Evolutionary conservation across 1,140 invertebrate genomes (phyloP), one percentile per base, ranked within the genome.

Genomic region (Neodiprion lecontei): DNA sequence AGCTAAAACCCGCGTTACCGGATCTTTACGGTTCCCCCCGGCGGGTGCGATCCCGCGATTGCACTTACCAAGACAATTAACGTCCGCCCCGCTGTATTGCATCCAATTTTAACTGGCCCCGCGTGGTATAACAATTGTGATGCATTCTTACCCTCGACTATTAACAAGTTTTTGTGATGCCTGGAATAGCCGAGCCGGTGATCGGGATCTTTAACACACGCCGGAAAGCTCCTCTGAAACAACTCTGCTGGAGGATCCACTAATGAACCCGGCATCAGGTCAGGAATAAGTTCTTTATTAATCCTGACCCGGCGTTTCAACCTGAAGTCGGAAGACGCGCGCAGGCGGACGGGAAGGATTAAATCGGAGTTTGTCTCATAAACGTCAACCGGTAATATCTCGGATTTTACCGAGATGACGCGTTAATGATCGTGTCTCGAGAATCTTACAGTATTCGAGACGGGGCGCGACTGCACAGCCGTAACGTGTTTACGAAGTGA

Each of bases 1-100:
- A 61, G n/a, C 53, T 61, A 61, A 61, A 61, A 61, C 9, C 53
- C n/a, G 53, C 53, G 53, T 61, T 61, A 61, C 53, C 53, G 53
- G 53, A 61, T 61, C 53, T 12, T 61, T 61, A 61, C 28, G 3
- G 53, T 61, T 14, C 11, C 11, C 53, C 53, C 53, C 53, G 0
- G 28, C 28, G 28, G 28, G 28, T 40, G 28, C 28, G 28, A 40
- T 40, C 28, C 28, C 53, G 53, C n/a, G 53, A 61, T 61, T 61
- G 53, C 53, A 61, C 53, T 61, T 17, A 17, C 28, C 28, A 5
- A 40, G 28, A 40, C n/a, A 61, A 61, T 61, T 61, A 61, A 61
- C n/a, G 11, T 61, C 53, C 11, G 11, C 53, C n/a, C 53, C 9
- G 5, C n/a, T 17, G 53, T 14, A 14, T 61, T 17, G 53, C 53